These are phyloP conservation scores for Carlito syrichta DNA, from an alignment of 2,113 vertebrate species.

Conservation along the genomic window DNA sequence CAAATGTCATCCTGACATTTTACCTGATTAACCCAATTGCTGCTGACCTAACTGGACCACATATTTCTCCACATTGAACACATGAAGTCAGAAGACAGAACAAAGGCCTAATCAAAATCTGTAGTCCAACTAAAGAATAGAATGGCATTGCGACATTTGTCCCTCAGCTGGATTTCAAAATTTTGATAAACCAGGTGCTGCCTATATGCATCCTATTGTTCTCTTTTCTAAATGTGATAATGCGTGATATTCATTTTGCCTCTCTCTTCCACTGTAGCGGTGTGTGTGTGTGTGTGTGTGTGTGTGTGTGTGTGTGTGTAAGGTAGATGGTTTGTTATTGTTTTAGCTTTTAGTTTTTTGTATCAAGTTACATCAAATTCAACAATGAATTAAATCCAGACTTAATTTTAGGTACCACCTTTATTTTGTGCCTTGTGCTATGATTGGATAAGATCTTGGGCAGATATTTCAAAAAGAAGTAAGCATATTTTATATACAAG, in stretches of 20 bases:
- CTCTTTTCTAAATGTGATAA: background rate
- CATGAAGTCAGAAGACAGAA: background rate
- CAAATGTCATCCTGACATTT: too few species aligned
- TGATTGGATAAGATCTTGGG: background rate
- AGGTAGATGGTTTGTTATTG: background rate
- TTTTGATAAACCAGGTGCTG: background rate
- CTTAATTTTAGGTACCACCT: background rate
- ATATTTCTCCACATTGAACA: too few species aligned
- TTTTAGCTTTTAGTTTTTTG: background rate
- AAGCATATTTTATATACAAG: background rate
- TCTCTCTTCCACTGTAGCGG: background rate
- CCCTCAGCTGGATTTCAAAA: background rate
- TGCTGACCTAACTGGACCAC: too few species aligned
- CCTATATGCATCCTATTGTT: background rate
- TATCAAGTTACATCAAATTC: background rate
- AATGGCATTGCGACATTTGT: background rate
- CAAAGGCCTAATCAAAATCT: background rate
- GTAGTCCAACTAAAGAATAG: background rate
- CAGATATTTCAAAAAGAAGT: background rate
- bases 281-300: background rate
- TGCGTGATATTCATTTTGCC: background rate
- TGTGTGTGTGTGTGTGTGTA: fast-evolving
- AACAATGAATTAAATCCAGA: background rate
- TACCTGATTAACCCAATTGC: too few species aligned
- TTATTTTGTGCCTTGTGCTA: background rate